Base-by-base conservation (phyloP, 1,140 invertebrate genomes). In the Drosophila athabasca region DNA sequence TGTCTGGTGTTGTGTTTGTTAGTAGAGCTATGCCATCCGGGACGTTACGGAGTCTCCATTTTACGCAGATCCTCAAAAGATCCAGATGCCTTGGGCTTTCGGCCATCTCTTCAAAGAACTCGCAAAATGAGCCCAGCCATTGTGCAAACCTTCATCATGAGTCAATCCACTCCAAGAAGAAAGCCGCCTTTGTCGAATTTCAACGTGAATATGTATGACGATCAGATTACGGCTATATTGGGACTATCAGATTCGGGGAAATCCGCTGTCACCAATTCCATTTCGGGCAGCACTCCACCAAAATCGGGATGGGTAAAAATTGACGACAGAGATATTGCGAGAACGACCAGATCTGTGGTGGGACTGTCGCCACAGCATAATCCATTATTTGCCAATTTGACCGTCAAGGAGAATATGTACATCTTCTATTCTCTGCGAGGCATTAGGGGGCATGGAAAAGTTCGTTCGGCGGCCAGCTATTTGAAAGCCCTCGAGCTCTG, bases 191-290 rank as follows among this genome's bases (percentile, higher is more conserved):
- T 66, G 8, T 26, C n/a, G 6, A 61, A 67, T n/a, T 67, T 67
- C 11, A 15, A 9, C 19, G 62, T 67, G 58, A 61, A 67, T 15
- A 67, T 67, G 64, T 67, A 67, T 22, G 58, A 67, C 9, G 58
- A 67, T 45, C 65, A 67, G 15, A 67, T 67, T 9, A 62, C 65
- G 7, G 41, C 22, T 6, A 24, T 62, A 15, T 39, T 67, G 17
- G 65, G 65, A 9, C 49, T 46, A n/a, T 53, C 64, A 2, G 29
- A 52, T 35, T 67, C 64, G 8, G 57, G 57, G 1, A 67, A 67
- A 17, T 67, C 64, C 3, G 15, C 58, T 2, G 9, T 26, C 3
- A 6, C 44, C n/a, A 45, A 62, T 8, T 39, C 29, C 3, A 19
- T 67, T n/a, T 62, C 64, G 7, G 48, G 64, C 15, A 67, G 64